These are phyloP conservation scores for Bubalus kerabau DNA, from an alignment of 2,113 vertebrate species.

Conservation along the genomic window DNA sequence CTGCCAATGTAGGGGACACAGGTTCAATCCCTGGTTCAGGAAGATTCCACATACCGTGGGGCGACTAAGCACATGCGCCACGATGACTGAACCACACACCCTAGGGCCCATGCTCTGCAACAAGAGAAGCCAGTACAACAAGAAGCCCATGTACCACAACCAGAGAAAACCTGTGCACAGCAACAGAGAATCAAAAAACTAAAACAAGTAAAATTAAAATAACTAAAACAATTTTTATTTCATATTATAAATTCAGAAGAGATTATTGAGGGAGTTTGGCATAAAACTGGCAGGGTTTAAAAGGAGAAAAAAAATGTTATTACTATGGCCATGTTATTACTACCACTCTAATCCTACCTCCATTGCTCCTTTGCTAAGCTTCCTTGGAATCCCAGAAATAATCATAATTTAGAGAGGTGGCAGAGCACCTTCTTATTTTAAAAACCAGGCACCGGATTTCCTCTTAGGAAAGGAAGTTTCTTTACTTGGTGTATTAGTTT, in stretches of 20 bases:
- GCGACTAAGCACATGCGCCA: background rate
- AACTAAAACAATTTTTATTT: background rate
- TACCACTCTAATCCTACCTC: background rate
- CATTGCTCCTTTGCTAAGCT: background rate
- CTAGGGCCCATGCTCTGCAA: background rate
- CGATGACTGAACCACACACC: background rate
- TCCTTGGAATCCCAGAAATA: background rate
- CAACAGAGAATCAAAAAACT: background rate
- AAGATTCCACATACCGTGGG: background rate
- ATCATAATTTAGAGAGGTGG: background rate
- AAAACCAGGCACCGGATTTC: background rate
- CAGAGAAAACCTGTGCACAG: rapidly evolving
- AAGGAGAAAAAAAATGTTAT: background rate
- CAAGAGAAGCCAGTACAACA: background rate
- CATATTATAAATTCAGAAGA: background rate
- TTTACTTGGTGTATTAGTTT: background rate
- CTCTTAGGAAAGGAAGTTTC: background rate
- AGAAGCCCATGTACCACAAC: background rate
- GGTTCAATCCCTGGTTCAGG: background rate
- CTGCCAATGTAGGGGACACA: background rate
- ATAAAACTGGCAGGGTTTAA: background rate
- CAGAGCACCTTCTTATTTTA: background rate
- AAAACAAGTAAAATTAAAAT: background rate
- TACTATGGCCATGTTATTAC: background rate
- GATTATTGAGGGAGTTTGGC: background rate